phyloP scores from a whole-genome alignment of 2,888 invertebrate species.

The Odontocerum albicorne region DNA sequence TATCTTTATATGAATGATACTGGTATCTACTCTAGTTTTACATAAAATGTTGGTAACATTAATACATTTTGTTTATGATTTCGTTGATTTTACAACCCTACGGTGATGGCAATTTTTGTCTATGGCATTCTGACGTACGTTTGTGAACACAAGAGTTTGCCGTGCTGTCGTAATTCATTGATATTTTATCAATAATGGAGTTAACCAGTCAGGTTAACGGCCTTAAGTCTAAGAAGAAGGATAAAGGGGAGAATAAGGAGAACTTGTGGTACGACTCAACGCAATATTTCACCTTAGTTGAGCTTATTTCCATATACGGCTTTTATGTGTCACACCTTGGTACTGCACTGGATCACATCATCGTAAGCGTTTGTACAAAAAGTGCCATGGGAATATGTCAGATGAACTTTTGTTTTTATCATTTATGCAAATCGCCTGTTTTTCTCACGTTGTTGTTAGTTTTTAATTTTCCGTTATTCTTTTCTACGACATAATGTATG shows the following conservation, averaged over 20 bases:
- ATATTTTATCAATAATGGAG: conserved; percentile 45
- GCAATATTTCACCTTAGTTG: conserved; percentile 51
- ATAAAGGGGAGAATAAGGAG: conserved; percentile 63
- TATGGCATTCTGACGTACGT: conserved; percentile 32
- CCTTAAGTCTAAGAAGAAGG: conserved; percentile 64
- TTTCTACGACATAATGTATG: too few species aligned
- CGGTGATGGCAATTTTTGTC: conserved; percentile 8
- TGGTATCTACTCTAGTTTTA: too few species aligned
- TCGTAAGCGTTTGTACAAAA: conserved; percentile 17
- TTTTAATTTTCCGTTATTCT: too few species aligned
- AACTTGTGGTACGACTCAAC: conserved; percentile 65
- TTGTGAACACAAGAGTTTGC: conserved; percentile 25
- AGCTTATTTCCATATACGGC: conserved; percentile 52
- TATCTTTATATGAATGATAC: too few species aligned
- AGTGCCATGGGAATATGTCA: conserved; percentile 28
- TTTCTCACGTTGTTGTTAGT: too few species aligned
- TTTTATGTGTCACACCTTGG: conserved; percentile 61
- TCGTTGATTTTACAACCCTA: too few species aligned
- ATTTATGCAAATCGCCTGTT: not conserved
- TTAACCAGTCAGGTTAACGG: conserved; percentile 61
- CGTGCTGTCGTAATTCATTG: conserved; percentile 33
- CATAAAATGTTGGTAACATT: not conserved
- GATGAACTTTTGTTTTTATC: conserved; percentile 1
- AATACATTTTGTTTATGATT: too few species aligned
- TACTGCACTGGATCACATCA: conserved; percentile 42